These are phyloP conservation scores for Ellobius talpinus DNA, from an alignment of 2,113 vertebrate species.

Conservation along the genomic window DNA sequence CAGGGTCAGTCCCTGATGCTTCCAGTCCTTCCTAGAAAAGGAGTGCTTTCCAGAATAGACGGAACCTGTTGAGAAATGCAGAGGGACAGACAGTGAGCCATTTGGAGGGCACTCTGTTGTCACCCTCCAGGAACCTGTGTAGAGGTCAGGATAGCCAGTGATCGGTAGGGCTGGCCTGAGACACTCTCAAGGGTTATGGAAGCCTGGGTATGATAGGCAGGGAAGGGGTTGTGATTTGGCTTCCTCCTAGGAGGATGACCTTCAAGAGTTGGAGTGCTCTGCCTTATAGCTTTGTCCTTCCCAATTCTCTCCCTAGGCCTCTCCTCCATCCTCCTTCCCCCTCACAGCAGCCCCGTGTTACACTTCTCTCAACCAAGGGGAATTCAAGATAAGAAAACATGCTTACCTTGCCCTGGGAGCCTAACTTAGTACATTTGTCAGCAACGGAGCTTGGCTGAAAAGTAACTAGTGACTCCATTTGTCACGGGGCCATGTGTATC, in stretches of 20 bases:
- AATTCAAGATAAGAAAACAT: conserved; percentile 68
- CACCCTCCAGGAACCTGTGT: background rate
- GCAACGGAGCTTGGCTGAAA: conserved; percentile 76
- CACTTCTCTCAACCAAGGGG: conserved; percentile 65
- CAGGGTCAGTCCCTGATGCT: conserved; percentile 47
- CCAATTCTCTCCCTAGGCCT: background rate
- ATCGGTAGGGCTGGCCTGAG: background rate
- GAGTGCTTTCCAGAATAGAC: conserved; percentile 75
- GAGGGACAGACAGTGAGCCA: conserved; percentile 35
- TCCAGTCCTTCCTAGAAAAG: conserved; percentile 79
- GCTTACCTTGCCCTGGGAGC: conserved; percentile 57
- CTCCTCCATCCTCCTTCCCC: background rate
- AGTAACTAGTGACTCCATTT: conserved; percentile 75
- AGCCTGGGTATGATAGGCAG: background rate
- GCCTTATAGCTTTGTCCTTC: fast-evolving
- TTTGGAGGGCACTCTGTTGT: background rate
- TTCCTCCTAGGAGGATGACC: background rate
- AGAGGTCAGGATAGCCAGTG: background rate
- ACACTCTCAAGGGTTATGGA: conserved; percentile 9
- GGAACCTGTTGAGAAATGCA: conserved; percentile 68
- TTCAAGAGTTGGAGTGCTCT: background rate
- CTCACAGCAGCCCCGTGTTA: background rate
- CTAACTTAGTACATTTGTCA: conserved; percentile 43
- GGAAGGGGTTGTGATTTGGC: background rate
- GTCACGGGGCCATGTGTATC: conserved; percentile 79